Percentiles rank a stretch among this genome's conserved stretches.
phyloP scores from a whole-genome alignment of 1,140 invertebrate genomes.

The Sitophilus oryzae region DNA sequence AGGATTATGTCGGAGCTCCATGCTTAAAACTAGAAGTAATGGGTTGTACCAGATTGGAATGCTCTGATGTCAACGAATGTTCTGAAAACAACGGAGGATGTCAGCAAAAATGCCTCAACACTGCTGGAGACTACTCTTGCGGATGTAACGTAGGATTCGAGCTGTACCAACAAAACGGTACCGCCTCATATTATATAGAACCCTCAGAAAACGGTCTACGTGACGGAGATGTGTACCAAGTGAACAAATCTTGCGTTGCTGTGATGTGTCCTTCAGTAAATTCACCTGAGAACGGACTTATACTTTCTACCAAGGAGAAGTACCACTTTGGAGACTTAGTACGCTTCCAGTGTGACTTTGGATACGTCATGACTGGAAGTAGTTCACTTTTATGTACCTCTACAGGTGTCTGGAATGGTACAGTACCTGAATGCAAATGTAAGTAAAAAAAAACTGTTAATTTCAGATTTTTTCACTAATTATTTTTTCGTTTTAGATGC shows the following conservation, averaged over 20 bases:
- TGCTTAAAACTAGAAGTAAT: slow-evolving; percentile 90
- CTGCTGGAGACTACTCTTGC: slow-evolving; percentile 80
- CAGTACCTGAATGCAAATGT: slow-evolving; percentile 88
- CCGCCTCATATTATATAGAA: slow-evolving; percentile 80
- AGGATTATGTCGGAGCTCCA: slow-evolving; percentile 77
- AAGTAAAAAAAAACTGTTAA: slow-evolving; percentile 40
- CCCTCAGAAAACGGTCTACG: slow-evolving; percentile 76
- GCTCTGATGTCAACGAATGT: slow-evolving; percentile 91
- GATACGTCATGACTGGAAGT: slow-evolving; percentile 84
- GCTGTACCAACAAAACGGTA: slow-evolving; percentile 83
- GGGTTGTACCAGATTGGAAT: slow-evolving; percentile 87
- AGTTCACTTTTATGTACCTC: slow-evolving; percentile 81
- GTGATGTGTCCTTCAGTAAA: slow-evolving; percentile 78
- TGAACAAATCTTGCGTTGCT: slow-evolving; percentile 93
- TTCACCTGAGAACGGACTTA: slow-evolving; percentile 83
- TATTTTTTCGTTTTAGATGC: slow-evolving; percentile 79
- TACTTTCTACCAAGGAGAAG: slow-evolving; percentile 72
- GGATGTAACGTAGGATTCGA: slow-evolving; percentile 89
- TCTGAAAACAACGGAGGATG: slow-evolving; percentile 84
- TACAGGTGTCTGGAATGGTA: slow-evolving; percentile 89
- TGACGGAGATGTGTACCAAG: slow-evolving; percentile 82
- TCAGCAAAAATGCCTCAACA: slow-evolving; percentile 89
- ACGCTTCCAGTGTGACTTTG: slow-evolving; percentile 91
- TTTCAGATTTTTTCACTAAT: background rate
- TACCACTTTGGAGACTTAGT: slow-evolving; percentile 89